These are phyloP conservation scores for Brachynemurus nebulosus DNA, from an alignment of 2,888 invertebrate species.

Conservation along the genomic window DNA sequence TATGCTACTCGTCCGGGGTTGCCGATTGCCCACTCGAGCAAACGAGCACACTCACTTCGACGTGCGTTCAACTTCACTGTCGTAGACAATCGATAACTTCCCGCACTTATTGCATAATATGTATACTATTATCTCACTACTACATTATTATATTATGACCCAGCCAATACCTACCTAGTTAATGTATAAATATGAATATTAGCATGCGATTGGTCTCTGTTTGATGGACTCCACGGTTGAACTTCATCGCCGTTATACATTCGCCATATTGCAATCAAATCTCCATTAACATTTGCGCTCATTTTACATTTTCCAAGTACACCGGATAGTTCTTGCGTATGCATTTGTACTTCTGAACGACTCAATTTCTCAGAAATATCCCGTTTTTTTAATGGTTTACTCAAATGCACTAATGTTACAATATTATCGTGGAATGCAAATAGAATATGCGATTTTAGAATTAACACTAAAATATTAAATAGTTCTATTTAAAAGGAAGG, in stretches of 20 bases:
- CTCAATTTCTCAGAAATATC: conserved; percentile 44
- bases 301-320: conserved; percentile 26
- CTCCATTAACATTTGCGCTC: conserved; percentile 22
- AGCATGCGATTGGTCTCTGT: conserved; percentile 71
- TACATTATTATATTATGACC: too few relatives aligned
- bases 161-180: conserved; percentile 40
- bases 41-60: too few relatives aligned
- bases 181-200: conserved; percentile 74
- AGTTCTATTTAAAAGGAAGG: conserved; percentile 9
- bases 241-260: conserved; percentile 71
- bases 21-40: too few relatives aligned
- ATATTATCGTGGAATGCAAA: conserved; percentile 24
- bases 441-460: conserved; percentile 8
- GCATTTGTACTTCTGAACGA: conserved; percentile 52
- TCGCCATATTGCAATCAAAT: conserved; percentile 69
- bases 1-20: neutral
- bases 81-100: too few relatives aligned
- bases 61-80: too few relatives aligned
- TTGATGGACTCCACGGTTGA: conserved; percentile 83
- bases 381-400: conserved; percentile 39
- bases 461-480: conserved; percentile 13
- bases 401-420: conserved; percentile 52
- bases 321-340: conserved; percentile 32
- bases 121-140: too few relatives aligned
- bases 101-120: too few relatives aligned